Conservation (phyloP, 2,113 vertebrate species). For the Symphodus melops region DNA sequence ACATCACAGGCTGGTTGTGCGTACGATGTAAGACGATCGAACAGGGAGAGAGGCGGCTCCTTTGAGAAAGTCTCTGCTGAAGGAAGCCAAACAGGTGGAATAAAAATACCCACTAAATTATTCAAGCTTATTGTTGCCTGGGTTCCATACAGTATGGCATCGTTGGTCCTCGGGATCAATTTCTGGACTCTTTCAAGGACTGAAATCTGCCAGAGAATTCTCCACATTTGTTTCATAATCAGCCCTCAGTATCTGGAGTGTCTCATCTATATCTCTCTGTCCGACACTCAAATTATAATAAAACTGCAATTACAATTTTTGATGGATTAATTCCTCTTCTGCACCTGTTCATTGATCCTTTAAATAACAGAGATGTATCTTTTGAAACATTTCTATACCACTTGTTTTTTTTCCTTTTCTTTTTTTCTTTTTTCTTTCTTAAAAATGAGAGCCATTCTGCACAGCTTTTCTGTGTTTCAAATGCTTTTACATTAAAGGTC, state of each 20-base stretch:
- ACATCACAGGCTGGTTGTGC: neutral
- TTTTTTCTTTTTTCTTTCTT: no score
- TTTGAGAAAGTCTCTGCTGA: neutral
- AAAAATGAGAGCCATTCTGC: no score
- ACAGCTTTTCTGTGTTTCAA: no score
- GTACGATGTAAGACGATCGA: neutral
- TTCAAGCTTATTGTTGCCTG: constrained; percentile 23
- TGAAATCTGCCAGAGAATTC: neutral
- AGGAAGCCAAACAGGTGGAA: constrained; percentile 1
- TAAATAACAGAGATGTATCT: no score
- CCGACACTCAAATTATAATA: neutral
- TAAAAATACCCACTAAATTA: constrained; percentile 18
- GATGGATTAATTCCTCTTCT: no score
- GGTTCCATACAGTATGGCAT: constrained; percentile 5
- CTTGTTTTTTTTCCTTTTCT: no score
- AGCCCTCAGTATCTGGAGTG: neutral
- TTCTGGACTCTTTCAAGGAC: constrained; percentile 6
- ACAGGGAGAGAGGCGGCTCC: neutral
- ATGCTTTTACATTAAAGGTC: no score
- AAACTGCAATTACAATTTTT: no score
- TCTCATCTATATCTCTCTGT: constrained; percentile 2
- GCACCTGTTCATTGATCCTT: no score
- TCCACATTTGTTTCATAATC: neutral
- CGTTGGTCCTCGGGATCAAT: neutral
- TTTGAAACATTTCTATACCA: no score